phyloP scores from a whole-genome alignment of 37 sponge, comb jelly and placozoan species.

The Petrosia ficiformis region DNA sequence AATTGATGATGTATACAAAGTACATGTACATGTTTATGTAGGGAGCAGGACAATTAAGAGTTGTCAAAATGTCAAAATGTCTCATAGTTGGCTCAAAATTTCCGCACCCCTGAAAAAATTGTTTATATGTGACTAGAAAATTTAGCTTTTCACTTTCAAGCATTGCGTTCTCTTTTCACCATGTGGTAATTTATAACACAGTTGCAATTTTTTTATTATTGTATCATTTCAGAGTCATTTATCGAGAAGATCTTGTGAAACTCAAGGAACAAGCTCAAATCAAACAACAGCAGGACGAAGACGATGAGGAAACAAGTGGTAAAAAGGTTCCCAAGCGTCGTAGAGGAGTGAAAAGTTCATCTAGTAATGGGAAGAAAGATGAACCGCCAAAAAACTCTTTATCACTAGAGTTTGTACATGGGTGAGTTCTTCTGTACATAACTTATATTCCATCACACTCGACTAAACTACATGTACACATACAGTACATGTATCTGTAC shows the following conservation, averaged over 20 bases:
- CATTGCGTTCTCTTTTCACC: too few relatives aligned
- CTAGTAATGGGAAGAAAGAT: slow-evolving; percentile 22
- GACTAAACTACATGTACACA: too few relatives aligned
- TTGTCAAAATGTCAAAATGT: too few relatives aligned
- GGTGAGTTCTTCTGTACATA: slow-evolving; percentile 42
- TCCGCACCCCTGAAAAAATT: too few relatives aligned
- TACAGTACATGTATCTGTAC: background rate
- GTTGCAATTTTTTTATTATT: background rate
- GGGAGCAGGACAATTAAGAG: too few relatives aligned
- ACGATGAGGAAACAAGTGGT: background rate
- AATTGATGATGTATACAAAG: background rate
- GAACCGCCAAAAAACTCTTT: slow-evolving; percentile 46
- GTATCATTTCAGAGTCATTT: slow-evolving; percentile 38
- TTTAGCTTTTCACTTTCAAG: too few relatives aligned
- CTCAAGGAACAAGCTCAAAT: slow-evolving; percentile 45
- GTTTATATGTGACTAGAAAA: too few relatives aligned
- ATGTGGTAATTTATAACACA: too few relatives aligned
- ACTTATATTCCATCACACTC: background rate
- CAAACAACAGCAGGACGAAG: slow-evolving; percentile 18
- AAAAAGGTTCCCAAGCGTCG: background rate
- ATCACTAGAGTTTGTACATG: slow-evolving; percentile 85
- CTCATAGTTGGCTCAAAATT: too few relatives aligned
- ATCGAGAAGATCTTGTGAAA: slow-evolving; percentile 71
- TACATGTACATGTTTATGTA: too few relatives aligned
- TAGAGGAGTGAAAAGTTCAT: background rate